A percentile compares a stretch with the other conserved stretches of the same genome.
These are phyloP conservation scores for Cydia strobilella DNA, from an alignment of 1,140 invertebrate species.

Conservation along the genomic window DNA sequence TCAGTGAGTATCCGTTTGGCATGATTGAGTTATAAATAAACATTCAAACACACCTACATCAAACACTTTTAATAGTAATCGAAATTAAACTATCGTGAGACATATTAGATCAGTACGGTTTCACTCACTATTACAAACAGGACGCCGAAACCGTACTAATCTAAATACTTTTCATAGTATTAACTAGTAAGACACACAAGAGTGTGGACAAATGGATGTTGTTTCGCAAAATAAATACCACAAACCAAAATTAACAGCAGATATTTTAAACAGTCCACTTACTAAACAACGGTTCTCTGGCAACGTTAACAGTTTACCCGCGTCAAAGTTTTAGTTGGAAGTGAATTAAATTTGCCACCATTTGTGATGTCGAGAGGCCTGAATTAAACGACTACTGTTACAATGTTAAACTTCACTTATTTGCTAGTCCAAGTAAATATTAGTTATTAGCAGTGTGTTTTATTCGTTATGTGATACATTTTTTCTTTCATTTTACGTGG, in stretches of 20 bases:
- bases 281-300: neutral
- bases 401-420: neutral
- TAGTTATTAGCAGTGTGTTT: neutral
- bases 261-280: neutral
- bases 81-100: no score
- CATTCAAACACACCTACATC: no score
- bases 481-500: neutral
- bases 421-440: neutral
- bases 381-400: neutral
- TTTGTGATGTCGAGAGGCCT: neutral
- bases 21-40: no score
- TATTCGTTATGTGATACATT: no score
- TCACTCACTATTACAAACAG: no score
- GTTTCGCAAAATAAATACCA: neutral
- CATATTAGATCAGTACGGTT: no score
- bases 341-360: constrained; percentile 16
- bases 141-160: no score
- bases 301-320: constrained; percentile 1
- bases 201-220: no score
- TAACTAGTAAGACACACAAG: no score
- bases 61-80: no score
- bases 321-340: constrained; percentile 11
- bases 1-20: no score
- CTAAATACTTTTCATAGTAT: no score
- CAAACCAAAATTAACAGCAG: neutral